Conservation (phyloP, 1,140 invertebrate species). For the Papilio aristodemus region DNA sequence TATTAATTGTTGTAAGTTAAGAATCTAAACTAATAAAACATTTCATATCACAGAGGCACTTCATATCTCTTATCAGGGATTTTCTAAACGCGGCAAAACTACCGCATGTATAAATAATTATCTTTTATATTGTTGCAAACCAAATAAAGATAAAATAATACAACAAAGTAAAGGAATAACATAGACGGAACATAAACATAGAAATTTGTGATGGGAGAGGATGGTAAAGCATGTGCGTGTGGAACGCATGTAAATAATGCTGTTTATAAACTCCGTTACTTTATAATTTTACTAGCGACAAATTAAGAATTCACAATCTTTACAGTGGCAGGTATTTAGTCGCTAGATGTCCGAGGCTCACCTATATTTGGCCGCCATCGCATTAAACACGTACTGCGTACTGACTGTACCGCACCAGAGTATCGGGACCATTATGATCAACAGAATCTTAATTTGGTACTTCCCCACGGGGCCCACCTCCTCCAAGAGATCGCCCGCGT, state of each 20-base stretch:
- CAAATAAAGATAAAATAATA: not conserved
- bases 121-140: not conserved
- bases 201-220: no score
- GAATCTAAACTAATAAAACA: not conserved
- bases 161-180: not conserved
- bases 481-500: not conserved
- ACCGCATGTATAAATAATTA: not conserved
- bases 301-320: not conserved
- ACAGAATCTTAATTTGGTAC: not conserved
- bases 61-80: constrained; percentile 12
- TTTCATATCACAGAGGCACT: not conserved
- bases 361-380: not conserved
- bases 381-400: constrained; percentile 11
- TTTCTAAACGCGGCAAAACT: not conserved
- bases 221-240: no score
- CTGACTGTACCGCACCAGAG: not conserved
- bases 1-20: not conserved
- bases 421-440: constrained; percentile 5
- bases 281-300: no score
- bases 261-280: no score
- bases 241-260: no score
- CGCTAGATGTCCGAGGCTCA: not conserved
- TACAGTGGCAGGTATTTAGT: not conserved
- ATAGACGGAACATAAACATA: not conserved
- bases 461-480: constrained; percentile 2